Percentiles rank a stretch among this genome's conserved stretches.
These are phyloP conservation scores for Lepidocyrtoides sp. DNA, from an alignment of 2,888 invertebrate species.

Conservation along the genomic window DNA sequence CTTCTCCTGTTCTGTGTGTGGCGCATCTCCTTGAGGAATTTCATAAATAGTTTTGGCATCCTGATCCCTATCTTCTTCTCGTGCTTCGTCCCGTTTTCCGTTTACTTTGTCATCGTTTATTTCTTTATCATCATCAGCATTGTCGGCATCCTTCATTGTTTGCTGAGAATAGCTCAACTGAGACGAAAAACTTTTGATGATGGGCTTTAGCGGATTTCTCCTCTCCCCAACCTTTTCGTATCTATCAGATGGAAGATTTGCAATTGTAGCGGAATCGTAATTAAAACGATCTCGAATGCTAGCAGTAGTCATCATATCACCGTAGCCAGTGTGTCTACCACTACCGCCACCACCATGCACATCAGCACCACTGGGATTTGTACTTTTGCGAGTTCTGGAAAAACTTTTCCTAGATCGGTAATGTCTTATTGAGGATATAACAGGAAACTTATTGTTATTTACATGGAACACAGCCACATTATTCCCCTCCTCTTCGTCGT, in stretches of 20 bases:
- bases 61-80: neutral
- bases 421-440: conserved; percentile 85
- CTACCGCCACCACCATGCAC: conserved; percentile 10
- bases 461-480: conserved; percentile 69
- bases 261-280: conserved; percentile 29
- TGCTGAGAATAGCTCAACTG: conserved; percentile 50
- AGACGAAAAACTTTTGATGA: conserved; percentile 53
- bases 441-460: conserved; percentile 81
- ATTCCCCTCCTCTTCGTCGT: conserved; percentile 46
- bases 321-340: neutral
- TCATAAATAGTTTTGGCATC: conserved; percentile 58
- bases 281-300: conserved; percentile 27
- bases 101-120: conserved; percentile 22
- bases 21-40: conserved; percentile 75
- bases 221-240: conserved; percentile 24
- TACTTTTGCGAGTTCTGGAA: conserved; percentile 81
- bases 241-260: conserved; percentile 31
- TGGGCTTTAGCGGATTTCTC: conserved; percentile 35
- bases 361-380: conserved; percentile 59
- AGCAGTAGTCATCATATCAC: conserved; percentile 16
- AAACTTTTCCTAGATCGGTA: conserved; percentile 85
- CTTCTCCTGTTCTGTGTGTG: conserved; percentile 53
- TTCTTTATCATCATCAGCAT: conserved; percentile 19
- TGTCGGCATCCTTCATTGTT: conserved; percentile 33
- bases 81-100: neutral